Evolutionary conservation across 2,113 vertebrate genomes (phyloP).

Genomic region (Acrocephalus arundinaceus): DNA sequence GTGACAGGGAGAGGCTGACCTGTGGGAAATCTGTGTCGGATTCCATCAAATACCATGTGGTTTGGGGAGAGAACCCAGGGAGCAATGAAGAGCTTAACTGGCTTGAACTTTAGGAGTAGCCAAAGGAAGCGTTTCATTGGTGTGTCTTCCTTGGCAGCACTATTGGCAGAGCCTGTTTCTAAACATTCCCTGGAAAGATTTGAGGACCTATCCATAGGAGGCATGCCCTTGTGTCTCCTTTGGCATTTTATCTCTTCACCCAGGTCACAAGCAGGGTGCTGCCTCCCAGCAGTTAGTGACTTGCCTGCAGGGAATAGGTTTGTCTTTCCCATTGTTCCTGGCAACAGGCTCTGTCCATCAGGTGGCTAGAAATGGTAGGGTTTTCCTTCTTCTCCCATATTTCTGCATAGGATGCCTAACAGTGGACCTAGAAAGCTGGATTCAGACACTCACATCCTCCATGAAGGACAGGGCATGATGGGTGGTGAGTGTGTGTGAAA

Average conservation of each 20-base stretch:
- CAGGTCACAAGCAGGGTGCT: not conserved
- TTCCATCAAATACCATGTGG: not conserved
- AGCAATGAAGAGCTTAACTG: constrained; percentile 25
- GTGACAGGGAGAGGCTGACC: not conserved
- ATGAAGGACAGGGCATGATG: not conserved
- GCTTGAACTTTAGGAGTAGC: not conserved
- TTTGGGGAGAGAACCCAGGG: constrained; percentile 17
- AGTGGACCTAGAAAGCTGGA: not conserved
- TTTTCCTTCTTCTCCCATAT: not conserved
- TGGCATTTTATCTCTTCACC: not conserved
- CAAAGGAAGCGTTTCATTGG: not conserved
- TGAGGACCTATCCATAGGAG: not conserved
- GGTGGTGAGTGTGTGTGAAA: not conserved
- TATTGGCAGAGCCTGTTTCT: constrained; percentile 13
- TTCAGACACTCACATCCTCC: fast-evolving
- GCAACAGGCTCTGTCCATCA: not conserved
- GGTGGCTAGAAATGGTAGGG: fast-evolving
- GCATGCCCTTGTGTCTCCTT: not conserved
- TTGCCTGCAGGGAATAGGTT: not conserved
- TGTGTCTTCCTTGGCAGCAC: not conserved
- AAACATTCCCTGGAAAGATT: constrained; percentile 1
- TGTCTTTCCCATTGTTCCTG: not conserved
- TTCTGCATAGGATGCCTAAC: not conserved
- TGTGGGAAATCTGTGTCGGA: not conserved
- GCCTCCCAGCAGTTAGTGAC: not conserved